A percentile compares a stretch with the other conserved stretches of the same genome.
Conservation (phyloP, 1,140 invertebrate species). For the Gryllus bimaculatus region DNA sequence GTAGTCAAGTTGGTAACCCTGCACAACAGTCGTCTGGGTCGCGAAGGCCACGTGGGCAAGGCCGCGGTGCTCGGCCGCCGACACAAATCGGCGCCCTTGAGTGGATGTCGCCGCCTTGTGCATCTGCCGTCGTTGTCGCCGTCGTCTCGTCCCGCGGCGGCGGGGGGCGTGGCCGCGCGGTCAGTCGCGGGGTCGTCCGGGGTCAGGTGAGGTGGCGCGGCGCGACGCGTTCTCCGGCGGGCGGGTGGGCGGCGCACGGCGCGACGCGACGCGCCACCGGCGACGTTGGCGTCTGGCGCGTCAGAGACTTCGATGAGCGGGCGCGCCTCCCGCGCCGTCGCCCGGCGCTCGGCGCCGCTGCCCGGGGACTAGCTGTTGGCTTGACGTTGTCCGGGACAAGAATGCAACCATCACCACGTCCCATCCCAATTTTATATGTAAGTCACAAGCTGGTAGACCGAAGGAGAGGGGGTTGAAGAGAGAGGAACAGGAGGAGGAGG, state of each 20-base stretch:
- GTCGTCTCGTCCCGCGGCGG: neutral
- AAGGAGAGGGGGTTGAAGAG: constrained; percentile 11
- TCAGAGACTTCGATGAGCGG: neutral
- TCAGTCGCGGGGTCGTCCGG: too few species aligned
- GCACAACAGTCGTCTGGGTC: neutral
- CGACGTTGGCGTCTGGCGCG: neutral
- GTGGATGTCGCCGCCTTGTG: neutral
- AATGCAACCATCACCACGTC: constrained; percentile 27
- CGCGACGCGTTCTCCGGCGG: neutral
- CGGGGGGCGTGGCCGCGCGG: neutral
- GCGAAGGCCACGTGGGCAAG: neutral
- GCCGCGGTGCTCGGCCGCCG: too few species aligned
- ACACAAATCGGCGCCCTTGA: neutral
- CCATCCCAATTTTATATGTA: constrained; percentile 32
- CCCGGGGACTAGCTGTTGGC: constrained; percentile 18
- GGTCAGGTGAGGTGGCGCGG: too few species aligned
- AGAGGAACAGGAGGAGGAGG: constrained; percentile 18
- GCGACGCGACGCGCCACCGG: neutral
- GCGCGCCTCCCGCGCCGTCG: neutral
- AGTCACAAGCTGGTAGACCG: constrained; percentile 25
- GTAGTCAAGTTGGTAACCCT: neutral
- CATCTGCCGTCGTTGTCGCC: neutral
- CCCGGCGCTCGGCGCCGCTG: neutral
- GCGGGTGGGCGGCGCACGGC: neutral
- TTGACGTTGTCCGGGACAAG: constrained; percentile 25